Evolutionary conservation across 2,888 invertebrate genomes (phyloP).

Genomic region (Vesta saturnalis): DNA sequence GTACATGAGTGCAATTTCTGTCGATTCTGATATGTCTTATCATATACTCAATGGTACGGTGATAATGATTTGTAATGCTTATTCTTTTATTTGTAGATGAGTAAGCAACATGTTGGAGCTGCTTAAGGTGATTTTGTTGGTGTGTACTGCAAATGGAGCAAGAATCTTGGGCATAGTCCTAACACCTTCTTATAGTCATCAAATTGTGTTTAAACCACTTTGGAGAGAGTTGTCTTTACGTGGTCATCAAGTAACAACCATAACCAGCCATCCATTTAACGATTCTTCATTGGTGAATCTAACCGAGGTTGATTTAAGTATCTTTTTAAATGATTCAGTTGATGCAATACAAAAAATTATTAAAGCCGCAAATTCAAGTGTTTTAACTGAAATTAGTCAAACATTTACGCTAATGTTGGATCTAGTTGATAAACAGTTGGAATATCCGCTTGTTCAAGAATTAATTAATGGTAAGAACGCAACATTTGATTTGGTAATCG

Average conservation of each 20-base stretch:
- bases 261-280: conserved; percentile 61
- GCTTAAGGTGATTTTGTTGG: background rate
- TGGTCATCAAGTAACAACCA: conserved; percentile 64
- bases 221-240: conserved; percentile 60
- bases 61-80: too few species aligned
- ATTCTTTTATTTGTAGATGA: too few species aligned
- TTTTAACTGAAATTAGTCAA: background rate
- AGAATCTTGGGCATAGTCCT: conserved; percentile 61
- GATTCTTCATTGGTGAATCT: conserved; percentile 57
- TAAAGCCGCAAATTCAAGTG: conserved; percentile 25
- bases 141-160: conserved; percentile 41
- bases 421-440: conserved; percentile 21
- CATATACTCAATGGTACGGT: too few species aligned
- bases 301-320: conserved; percentile 58
- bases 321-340: conserved; percentile 4
- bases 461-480: conserved; percentile 55
- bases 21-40: too few species aligned
- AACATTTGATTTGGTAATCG: conserved; percentile 67
- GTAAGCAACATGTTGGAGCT: background rate
- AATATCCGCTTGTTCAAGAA: conserved; percentile 49
- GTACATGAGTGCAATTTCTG: too few species aligned
- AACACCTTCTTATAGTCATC: conserved; percentile 64
- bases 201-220: conserved; percentile 61
- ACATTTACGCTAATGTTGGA: background rate
- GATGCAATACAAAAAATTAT: background rate